Evolutionary conservation across 2,113 vertebrate genomes (phyloP).

Genomic region (Cyphomyrus plagiostoma): DNA sequence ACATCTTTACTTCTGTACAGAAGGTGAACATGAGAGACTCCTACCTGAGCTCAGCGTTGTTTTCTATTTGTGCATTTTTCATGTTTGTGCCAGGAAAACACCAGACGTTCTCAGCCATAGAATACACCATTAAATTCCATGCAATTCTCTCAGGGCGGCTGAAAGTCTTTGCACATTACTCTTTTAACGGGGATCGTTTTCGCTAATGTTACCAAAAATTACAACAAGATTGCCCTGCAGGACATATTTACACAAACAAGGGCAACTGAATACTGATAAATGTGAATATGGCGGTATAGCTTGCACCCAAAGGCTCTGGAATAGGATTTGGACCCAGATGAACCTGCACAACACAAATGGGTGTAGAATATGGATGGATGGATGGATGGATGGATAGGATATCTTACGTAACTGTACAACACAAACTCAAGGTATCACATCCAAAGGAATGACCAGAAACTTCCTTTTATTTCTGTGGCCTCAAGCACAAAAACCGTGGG

Average conservation of each 20-base stretch:
- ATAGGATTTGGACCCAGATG: neutral
- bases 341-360: neutral
- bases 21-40: slow-evolving; percentile 5
- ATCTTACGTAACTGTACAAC: neutral
- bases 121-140: neutral
- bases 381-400: neutral
- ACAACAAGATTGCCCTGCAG: neutral
- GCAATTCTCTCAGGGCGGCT: neutral
- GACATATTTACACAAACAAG: neutral
- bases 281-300: neutral
- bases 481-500: neutral
- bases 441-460: neutral
- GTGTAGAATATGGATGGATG: neutral
- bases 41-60: neutral
- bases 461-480: neutral
- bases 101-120: neutral
- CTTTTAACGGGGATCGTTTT: neutral
- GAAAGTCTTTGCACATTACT: neutral
- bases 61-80: slow-evolving; percentile 4
- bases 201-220: neutral
- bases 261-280: neutral
- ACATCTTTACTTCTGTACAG: neutral
- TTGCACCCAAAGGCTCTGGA: neutral
- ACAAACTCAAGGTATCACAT: neutral
- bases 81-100: neutral